These are phyloP conservation scores for Ichneumoninae sp. DNA, from an alignment of 2,888 invertebrate genomes.

Conservation along the genomic window DNA sequence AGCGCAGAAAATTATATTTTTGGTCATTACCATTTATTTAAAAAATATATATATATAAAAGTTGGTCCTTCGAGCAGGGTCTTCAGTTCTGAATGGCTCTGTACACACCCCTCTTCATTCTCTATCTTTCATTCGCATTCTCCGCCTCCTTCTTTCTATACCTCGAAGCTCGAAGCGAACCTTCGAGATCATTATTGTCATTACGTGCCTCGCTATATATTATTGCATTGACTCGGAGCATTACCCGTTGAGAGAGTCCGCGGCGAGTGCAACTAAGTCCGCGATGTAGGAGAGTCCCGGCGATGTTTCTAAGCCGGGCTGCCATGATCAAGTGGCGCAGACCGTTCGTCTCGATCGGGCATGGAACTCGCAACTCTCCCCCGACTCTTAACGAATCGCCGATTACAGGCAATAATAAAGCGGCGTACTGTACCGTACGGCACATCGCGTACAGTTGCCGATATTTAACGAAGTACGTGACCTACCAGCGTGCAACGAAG, in stretches of 20 bases:
- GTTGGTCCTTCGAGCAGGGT: background rate
- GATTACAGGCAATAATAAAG: slow-evolving; percentile 37
- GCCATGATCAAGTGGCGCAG: slow-evolving; percentile 21
- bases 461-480: slow-evolving; percentile 45
- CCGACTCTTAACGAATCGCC: slow-evolving; percentile 37
- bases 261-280: slow-evolving; percentile 26
- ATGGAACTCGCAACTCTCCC: slow-evolving; percentile 29
- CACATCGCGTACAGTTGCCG: slow-evolving; percentile 31
- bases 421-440: slow-evolving; percentile 22
- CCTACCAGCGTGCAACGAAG: background rate
- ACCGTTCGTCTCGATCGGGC: slow-evolving; percentile 12
- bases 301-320: slow-evolving; percentile 36
- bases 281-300: slow-evolving; percentile 9
- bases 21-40: background rate
- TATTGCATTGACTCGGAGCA: slow-evolving; percentile 66
- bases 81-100: slow-evolving; percentile 19
- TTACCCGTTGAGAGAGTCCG: slow-evolving; percentile 62
- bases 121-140: slow-evolving; percentile 32
- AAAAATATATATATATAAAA: background rate
- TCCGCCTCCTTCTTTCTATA: slow-evolving; percentile 31
- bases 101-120: slow-evolving; percentile 35
- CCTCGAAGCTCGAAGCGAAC: slow-evolving; percentile 52
- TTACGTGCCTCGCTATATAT: slow-evolving; percentile 69
- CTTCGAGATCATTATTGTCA: slow-evolving; percentile 70
- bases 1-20: background rate